phyloP scores from a whole-genome alignment of 1,140 invertebrate genomes.

The Eulimnadia texana region DNA sequence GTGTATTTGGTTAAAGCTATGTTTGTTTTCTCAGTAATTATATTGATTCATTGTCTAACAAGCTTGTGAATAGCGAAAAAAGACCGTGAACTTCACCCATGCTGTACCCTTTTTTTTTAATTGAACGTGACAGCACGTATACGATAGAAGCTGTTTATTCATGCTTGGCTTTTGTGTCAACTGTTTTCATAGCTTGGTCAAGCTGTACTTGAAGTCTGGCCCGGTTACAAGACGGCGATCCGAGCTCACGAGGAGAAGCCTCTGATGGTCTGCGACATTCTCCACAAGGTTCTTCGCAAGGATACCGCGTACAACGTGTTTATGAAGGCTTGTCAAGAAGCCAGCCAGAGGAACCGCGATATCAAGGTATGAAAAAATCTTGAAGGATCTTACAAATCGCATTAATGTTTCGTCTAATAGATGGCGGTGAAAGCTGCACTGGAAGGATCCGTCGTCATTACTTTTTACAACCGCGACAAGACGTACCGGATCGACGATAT shows the following conservation, averaged over 20 bases:
- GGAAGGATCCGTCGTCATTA: slow-evolving; percentile 35
- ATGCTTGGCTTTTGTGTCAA: not conserved
- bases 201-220: slow-evolving; percentile 44
- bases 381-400: too few relatives aligned
- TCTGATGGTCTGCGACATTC: slow-evolving; percentile 55
- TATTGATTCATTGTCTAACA: too few relatives aligned
- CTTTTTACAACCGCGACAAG: slow-evolving; percentile 49
- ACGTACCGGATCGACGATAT: slow-evolving; percentile 70
- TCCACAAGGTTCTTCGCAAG: slow-evolving; percentile 53
- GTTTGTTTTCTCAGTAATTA: too few relatives aligned
- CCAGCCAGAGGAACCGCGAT: slow-evolving; percentile 6
- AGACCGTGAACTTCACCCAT: too few relatives aligned
- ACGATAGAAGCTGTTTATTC: too few relatives aligned
- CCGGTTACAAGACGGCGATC: slow-evolving; percentile 59
- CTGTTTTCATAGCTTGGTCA: too few relatives aligned
- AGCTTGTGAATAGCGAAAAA: too few relatives aligned
- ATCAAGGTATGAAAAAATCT: too few relatives aligned
- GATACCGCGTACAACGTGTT: slow-evolving; percentile 37
- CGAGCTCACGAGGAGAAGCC: slow-evolving; percentile 55
- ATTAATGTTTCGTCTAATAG: too few relatives aligned
- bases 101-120: too few relatives aligned
- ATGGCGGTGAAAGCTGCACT: slow-evolving; percentile 22
- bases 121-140: too few relatives aligned
- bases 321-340: slow-evolving; percentile 4
- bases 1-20: too few relatives aligned